These are phyloP conservation scores for Notolabrus celidotus DNA, from an alignment of 2,797 vertebrate species.

Conservation along the genomic window DNA sequence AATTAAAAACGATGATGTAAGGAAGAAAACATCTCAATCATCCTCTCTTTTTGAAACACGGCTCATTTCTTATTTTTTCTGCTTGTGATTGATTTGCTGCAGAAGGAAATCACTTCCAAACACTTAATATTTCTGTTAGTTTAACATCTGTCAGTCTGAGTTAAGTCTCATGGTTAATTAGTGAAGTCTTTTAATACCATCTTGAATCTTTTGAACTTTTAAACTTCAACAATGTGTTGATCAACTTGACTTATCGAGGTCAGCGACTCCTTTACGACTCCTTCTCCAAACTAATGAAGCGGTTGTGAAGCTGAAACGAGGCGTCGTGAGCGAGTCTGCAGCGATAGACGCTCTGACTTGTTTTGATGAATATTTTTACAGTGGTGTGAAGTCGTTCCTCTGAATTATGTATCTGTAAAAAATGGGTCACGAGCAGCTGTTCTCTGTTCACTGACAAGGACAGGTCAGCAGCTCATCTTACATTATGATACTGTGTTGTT, in stretches of 20 bases:
- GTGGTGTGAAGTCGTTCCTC: slow-evolving; percentile 47
- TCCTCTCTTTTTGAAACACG: not conserved
- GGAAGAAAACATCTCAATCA: not conserved
- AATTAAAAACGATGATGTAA: not conserved
- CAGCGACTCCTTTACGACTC: slow-evolving; percentile 60
- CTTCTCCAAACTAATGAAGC: slow-evolving; percentile 59
- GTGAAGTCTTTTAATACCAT: slow-evolving; percentile 54
- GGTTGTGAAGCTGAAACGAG: slow-evolving; percentile 39
- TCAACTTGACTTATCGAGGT: slow-evolving; percentile 77
- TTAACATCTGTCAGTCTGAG: slow-evolving; percentile 52
- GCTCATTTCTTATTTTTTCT: slow-evolving; percentile 2
- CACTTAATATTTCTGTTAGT: slow-evolving; percentile 10
- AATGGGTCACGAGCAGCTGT: slow-evolving; percentile 71
- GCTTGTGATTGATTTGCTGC: slow-evolving; percentile 30
- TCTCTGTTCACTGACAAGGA: slow-evolving; percentile 64
- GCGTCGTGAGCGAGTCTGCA: slow-evolving; percentile 26
- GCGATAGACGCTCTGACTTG: slow-evolving; percentile 57
- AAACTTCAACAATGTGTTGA: slow-evolving; percentile 56
- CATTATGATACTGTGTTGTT: slow-evolving; percentile 46
- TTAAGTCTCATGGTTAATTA: slow-evolving; percentile 49
- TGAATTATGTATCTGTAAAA: slow-evolving; percentile 74
- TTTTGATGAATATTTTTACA: slow-evolving; percentile 73
- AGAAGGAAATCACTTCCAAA: slow-evolving; percentile 20
- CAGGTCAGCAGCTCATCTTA: slow-evolving; percentile 69
- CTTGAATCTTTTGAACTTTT: slow-evolving; percentile 73